Base-by-base conservation (phyloP, 2,888 invertebrate genomes). In the Epistrophe grossulariae region DNA sequence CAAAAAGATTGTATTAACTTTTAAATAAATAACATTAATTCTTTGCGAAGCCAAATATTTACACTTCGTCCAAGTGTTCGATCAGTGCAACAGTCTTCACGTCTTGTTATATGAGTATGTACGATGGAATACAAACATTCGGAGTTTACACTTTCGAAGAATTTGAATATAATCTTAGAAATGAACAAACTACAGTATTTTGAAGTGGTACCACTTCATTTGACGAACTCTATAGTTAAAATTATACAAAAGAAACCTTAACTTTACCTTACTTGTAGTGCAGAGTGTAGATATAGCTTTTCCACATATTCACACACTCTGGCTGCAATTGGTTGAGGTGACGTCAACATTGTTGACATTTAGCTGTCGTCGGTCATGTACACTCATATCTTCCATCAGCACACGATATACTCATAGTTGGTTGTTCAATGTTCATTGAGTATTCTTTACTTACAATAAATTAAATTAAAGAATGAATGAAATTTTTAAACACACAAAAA, bases 321-420 rank as follows among this genome's bases (percentile, higher is more conserved):
- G 5, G 6, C 43, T 15, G 43, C 4, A 0, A 7, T 28, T 24
- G 11, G 11, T 52, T 15, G 1, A 7, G 3, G 24, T 55, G 52
- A 55, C 52, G 52, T 55, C 52, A 55, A 28, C 15, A 24, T 55
- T 55, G 15, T 28, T 55, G 52, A 55, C 52, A 55, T 55, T 24
- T 55, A 55, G 19, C 52, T 55, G 52, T 52, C n/a, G 43, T 11
- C n/a, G 52, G 52, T 24, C 24, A 24, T 52, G 19, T 11, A 24
- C 24, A 52, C 24, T 52, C 24, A 52, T 52, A 55, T 55, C 52
- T 55, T 55, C 8, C 24, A 55, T 55, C 52, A 28, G n/a, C n/a
- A 24, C 24, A 28, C 13, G 28, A 55, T 24, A 24, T 24, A 55
- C 13, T 24, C 8, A 28, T 15, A 28, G 52, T 52, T 24, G 24